Evolutionary conservation across 2,113 vertebrate genomes (phyloP), one percentile per base, ranked within the genome.

Genomic region (Sciurus niger): DNA sequence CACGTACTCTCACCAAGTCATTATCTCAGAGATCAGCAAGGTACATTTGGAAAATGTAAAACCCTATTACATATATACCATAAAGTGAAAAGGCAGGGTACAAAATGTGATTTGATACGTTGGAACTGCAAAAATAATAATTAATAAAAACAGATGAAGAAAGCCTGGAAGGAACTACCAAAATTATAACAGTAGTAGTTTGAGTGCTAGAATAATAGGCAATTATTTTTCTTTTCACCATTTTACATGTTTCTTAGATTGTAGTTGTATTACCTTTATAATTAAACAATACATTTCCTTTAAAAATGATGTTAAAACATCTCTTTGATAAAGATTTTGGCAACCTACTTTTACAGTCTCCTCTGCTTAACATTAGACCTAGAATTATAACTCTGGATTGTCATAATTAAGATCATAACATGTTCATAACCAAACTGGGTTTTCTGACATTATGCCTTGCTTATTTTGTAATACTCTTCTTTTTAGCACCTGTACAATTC

Each of bases 281-380:
- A 98, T 97, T 97, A 97, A 97, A 88, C 72, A 85, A 95, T 97
- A 95, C 94, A 95, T 97, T 97, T 91, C 53, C 28, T 84, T 96
- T 84, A 70, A 95, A 97, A 96, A 96, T 67, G 4, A 93, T 96
- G 72, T 89, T 95, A 89, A 92, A 93, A 92, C 92, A 88, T 87
- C 40, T 95, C 76, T 93, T 90, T 87, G 70, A 90, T 96, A 95
- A 96, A 94, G 46, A 80, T 92, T 97, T 95, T 96, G 95, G 78
- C 95, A 95, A 93, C 73, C 87, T 87, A 53, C 80, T 77, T 96
- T 96, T 93, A 97, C 90, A 93, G 84, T 9, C 67, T 84, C 48
- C 17, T 88, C 43, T 97, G 68, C 58, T 96, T 90, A 96, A 76
- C 92, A 77, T 32, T 70, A 92, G 65, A 89, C 53, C 82, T 85